Percentiles rank a stretch among this genome's conserved stretches.
Conservation (phyloP, 2,797 vertebrate genomes). For the Silurus aristotelis region DNA sequence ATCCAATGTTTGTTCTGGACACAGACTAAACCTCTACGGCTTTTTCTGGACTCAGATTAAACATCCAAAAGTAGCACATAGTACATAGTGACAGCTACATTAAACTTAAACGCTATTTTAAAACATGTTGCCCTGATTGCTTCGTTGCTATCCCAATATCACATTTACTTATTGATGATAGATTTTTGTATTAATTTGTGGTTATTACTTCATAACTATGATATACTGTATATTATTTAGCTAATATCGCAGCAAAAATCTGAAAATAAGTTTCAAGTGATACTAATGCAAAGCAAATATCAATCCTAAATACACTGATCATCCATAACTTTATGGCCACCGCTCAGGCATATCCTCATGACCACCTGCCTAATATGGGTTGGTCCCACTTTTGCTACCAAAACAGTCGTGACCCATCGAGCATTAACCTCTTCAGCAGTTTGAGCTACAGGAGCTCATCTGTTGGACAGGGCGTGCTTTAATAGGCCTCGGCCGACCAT, state of each 20-base stretch:
- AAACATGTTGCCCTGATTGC: neutral
- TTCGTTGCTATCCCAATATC: neutral
- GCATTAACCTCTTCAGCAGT: neutral
- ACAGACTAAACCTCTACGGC: neutral
- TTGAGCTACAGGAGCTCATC: slow-evolving; percentile 36
- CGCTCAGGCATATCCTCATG: too few relatives aligned
- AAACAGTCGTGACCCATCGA: too few relatives aligned
- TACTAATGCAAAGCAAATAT: too few relatives aligned
- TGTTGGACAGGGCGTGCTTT: too few relatives aligned
- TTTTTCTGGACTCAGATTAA: neutral
- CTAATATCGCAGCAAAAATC: neutral
- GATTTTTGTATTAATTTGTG: neutral
- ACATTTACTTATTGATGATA: neutral
- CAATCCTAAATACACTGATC: too few relatives aligned
- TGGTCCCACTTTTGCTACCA: too few relatives aligned
- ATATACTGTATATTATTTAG: neutral
- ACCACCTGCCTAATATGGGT: too few relatives aligned
- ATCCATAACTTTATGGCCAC: too few relatives aligned
- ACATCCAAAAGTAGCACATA: neutral
- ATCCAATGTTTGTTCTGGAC: neutral
- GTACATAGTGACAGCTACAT: neutral
- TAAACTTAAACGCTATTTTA: neutral
- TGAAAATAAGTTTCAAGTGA: too few relatives aligned
- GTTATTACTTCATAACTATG: neutral
- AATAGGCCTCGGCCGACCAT: too few relatives aligned